phyloP scores from a whole-genome alignment of 2,888 invertebrate species.

The Nephrotoma flavescens region DNA sequence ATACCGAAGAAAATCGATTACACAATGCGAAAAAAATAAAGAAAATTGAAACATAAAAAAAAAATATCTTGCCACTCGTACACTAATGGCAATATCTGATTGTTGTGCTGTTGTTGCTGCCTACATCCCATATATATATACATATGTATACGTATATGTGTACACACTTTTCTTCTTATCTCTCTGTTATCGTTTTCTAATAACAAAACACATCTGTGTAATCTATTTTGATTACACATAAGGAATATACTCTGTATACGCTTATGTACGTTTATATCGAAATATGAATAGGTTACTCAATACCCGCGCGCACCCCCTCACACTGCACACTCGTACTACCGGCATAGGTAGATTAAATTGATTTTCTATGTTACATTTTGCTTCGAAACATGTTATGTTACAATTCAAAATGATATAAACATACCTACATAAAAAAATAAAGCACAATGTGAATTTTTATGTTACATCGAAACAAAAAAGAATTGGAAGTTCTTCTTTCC shows the following conservation, averaged over 20 bases:
- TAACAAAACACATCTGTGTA: neutral
- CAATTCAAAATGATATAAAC: neutral
- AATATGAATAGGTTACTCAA: neutral
- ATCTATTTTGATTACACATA: neutral
- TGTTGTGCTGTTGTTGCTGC: neutral
- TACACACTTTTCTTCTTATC: neutral
- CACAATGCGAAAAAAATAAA: neutral
- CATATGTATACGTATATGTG: too few relatives aligned
- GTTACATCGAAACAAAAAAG: too few relatives aligned
- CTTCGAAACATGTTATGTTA: neutral
- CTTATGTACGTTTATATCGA: neutral
- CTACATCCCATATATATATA: neutral
- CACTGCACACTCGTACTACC: neutral
- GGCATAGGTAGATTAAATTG: neutral
- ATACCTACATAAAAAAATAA: neutral
- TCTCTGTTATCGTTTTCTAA: neutral
- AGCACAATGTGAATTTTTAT: neutral
- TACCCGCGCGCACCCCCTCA: neutral
- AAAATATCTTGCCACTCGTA: neutral
- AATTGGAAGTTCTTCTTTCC: too few relatives aligned
- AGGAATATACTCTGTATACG: neutral
- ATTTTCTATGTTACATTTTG: neutral
- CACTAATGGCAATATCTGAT: neutral
- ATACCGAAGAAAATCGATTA: neutral
- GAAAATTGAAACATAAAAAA: neutral